Base-by-base conservation (phyloP, 1,140 invertebrate genomes). In the Octopus bimaculoides region DNA sequence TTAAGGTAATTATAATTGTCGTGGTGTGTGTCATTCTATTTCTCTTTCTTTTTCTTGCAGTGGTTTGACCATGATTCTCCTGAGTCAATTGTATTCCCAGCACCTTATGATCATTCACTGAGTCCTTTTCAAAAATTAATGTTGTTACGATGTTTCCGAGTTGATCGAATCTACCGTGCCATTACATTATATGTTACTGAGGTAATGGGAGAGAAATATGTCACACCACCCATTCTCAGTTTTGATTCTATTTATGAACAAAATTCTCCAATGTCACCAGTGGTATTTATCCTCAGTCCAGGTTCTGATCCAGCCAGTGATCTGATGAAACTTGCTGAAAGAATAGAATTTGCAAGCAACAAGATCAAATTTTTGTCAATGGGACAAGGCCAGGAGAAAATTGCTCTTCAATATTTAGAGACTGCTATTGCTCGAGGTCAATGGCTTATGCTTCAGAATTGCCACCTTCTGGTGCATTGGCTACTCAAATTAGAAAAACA, bases 371-470 rank as follows among this genome's bases (percentile, higher is more conserved):
- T 95, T 86, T 91, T 97, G 10, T 97, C 96, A 0, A 92, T 97
- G 52, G 96, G 96, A 5, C 95, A 97, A 90, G 95, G 95, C 0
- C 96, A 97, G 90, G 96, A 97, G 87, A 92, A 93, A 87, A 94
- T 93, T 4, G 95, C 95, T 0, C 81, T 96, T 55, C 90, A 91
- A 41, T 89, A 96, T 5, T 86, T 97, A 12, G 93, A 96, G 80
- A 92, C 91, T 6, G 93, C 95, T 0, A 92, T 95, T 4, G 90
- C 91, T 0, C 92, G 94, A 86, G 96, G 96, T 1, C 93, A 95
- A 84, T 97, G 96, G 96, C 88, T 97, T 26, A 95, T 97, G 92
- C 91, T 96, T 52, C 95, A 97, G 91, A 97, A 97, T 88, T 97
- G 96, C 83, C 96, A 98, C 88, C 91, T 97, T 78, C 88, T 96